Evolutionary conservation across 2,797 vertebrate genomes (phyloP).

Genomic region (Acanthornis magna): DNA sequence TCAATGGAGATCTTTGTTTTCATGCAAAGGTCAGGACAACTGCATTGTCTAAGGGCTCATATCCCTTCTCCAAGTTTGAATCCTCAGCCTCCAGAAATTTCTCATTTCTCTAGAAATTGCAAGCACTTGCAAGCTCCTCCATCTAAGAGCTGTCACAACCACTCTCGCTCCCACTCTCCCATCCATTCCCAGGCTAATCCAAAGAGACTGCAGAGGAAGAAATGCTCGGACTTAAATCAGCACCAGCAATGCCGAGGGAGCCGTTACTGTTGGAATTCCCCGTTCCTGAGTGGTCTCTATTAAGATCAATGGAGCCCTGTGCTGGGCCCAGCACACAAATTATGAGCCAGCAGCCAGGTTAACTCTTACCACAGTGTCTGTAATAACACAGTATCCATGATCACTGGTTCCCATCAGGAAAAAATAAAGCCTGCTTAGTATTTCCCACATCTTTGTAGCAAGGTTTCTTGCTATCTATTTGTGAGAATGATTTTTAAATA

Average conservation of each 20-base stretch:
- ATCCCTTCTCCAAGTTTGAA: neutral
- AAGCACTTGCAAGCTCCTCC: neutral
- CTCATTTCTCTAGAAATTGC: neutral
- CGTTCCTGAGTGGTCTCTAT: conserved; percentile 8
- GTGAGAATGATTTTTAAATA: conserved; percentile 15
- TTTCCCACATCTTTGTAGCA: conserved; percentile 11
- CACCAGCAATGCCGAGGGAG: conserved; percentile 36
- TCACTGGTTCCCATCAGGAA: conserved; percentile 55
- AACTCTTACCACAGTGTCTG: conserved; percentile 34
- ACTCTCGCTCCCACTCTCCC: neutral
- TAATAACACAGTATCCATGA: conserved; percentile 31
- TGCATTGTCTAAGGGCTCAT: neutral
- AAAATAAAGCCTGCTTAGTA: conserved; percentile 40
- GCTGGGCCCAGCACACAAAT: conserved; percentile 17
- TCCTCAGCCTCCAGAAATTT: neutral
- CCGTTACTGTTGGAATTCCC: neutral
- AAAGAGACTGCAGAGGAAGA: conserved; percentile 45
- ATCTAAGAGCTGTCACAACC: conserved; percentile 10
- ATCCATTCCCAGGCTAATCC: conserved; percentile 18
- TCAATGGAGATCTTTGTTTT: neutral
- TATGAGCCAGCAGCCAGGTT: conserved; percentile 41
- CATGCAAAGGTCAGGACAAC: neutral
- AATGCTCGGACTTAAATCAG: conserved; percentile 27
- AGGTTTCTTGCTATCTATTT: conserved; percentile 33
- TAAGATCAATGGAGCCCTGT: conserved; percentile 47